Base-by-base conservation (phyloP, 2,797 vertebrate genomes). In the Kryptopterus vitreolus region DNA sequence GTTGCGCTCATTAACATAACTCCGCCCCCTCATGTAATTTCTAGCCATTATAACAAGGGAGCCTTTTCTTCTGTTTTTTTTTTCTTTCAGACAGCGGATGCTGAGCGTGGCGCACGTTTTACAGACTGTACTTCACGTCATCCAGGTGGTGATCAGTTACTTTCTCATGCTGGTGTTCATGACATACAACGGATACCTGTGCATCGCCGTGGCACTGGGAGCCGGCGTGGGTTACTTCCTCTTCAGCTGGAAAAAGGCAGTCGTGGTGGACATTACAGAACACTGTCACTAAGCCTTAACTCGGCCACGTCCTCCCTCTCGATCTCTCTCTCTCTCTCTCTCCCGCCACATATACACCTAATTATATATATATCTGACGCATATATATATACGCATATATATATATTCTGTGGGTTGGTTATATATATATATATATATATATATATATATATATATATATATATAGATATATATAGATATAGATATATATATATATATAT, bases 151-250 rank as follows among this genome's bases (percentile, higher is more conserved):
- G 61, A 90, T 98, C 91, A 98, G 97, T 90, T 99, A 99, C 90
- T 94, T 98, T 86, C 94, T 99, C 78, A 99, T 99, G 98, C 95
- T 99, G 29, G 90, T 99, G 90, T 99, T 99, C 91, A 99, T 99
- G 98, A 98, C 96, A 2, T 99, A 98, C 94, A 99, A 99, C 0
- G 97, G 93, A 1, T 99, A 96, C 93, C 95, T 99, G 24, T 99
- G 97, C 91, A 97, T 99, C 0, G 96, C 98, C 0, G 96, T 98
- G 87, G 97, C 97, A 0, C 88, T 92, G 0, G 98, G 97, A 0
- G 96, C 98, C 0, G 98, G 97, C 20, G 93, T 91, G 0, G 98
- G 98, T 13, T 99, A 99, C 89, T 99, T 99, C 89, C 90, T 99
- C 88, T 99, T 99, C 92, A 98, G 97, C 92, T 99, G 98, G 98